These are phyloP conservation scores for Tiphia femorata DNA, from an alignment of 2,888 invertebrate genomes.

Conservation along the genomic window DNA sequence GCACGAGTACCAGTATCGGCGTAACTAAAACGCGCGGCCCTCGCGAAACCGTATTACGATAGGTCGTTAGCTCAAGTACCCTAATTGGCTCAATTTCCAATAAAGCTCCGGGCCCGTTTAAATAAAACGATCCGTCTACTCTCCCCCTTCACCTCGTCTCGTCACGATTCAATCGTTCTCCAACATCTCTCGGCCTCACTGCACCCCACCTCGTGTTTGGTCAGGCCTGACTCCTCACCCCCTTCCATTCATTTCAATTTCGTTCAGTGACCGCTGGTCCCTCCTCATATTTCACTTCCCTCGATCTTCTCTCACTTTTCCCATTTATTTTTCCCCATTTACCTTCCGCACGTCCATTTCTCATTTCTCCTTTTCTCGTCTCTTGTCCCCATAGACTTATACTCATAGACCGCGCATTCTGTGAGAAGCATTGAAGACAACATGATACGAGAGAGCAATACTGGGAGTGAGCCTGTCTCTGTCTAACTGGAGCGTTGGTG, in stretches of 20 bases:
- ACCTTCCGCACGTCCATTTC: not conserved
- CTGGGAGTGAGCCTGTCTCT: too few species aligned
- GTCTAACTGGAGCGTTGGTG: too few species aligned
- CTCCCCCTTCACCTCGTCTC: not conserved
- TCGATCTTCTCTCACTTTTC: not conserved
- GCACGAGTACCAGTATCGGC: too few species aligned
- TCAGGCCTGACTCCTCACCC: not conserved
- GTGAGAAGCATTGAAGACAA: too few species aligned
- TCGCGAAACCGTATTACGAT: slow-evolving; percentile 36
- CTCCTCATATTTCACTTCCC: not conserved
- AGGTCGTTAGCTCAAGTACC: slow-evolving; percentile 40
- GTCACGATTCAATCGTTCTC: not conserved
- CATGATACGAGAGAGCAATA: too few species aligned
- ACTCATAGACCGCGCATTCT: too few species aligned
- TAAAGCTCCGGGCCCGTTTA: slow-evolving; percentile 34
- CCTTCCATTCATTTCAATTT: not conserved
- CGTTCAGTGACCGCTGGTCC: too few species aligned
- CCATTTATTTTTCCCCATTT: not conserved
- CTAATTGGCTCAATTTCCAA: slow-evolving; percentile 45
- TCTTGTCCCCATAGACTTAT: too few species aligned
- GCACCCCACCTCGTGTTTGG: too few species aligned
- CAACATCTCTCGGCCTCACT: not conserved
- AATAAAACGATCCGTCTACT: slow-evolving; percentile 34
- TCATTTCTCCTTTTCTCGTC: too few species aligned
- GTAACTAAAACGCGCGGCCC: slow-evolving; percentile 13